Evolutionary conservation across 1,140 invertebrate genomes (phyloP).

Genomic region (Spodoptera frugiperda): DNA sequence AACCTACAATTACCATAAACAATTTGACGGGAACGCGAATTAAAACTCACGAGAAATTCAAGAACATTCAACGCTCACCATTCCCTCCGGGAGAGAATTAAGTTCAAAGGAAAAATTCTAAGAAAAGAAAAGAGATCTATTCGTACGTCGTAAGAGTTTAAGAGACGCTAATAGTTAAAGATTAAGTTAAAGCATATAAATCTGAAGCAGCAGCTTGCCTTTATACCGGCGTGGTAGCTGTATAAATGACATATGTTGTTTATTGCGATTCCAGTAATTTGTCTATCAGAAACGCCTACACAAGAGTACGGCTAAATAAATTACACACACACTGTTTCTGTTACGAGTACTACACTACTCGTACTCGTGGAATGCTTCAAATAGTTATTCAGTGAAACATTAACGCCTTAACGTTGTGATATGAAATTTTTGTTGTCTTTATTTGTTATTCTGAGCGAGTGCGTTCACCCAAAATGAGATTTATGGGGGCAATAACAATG

Average conservation of each 20-base stretch:
- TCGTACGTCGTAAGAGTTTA: not conserved
- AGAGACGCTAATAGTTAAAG: slow-evolving; percentile 13
- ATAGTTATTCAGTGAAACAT: slow-evolving; percentile 41
- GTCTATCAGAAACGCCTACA: slow-evolving; percentile 31
- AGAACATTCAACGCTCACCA: slow-evolving; percentile 29
- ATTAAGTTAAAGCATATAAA: slow-evolving; percentile 10
- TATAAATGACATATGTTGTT: slow-evolving; percentile 5
- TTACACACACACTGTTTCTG: slow-evolving; percentile 10
- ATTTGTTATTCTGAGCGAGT: slow-evolving; percentile 74
- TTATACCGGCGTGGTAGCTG: slow-evolving; percentile 15
- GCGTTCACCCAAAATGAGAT: slow-evolving; percentile 77
- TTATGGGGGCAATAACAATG: slow-evolving; percentile 82
- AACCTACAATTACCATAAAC: slow-evolving; percentile 21
- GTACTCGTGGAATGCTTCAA: not conserved
- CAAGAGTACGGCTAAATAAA: slow-evolving; percentile 10
- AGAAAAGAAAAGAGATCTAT: slow-evolving; percentile 9
- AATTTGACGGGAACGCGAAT: slow-evolving; percentile 23
- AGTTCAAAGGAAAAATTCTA: slow-evolving; percentile 28
- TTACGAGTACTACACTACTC: slow-evolving; percentile 7
- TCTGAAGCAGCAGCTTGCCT: not conserved
- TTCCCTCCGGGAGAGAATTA: slow-evolving; percentile 28
- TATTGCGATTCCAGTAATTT: slow-evolving; percentile 34
- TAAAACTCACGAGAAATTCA: slow-evolving; percentile 39
- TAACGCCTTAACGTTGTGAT: slow-evolving; percentile 45
- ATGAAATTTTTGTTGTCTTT: slow-evolving; percentile 59